Percentiles rank a stretch among this genome's conserved stretches.
Conservation (phyloP, 1,140 invertebrate species). For the Atta cephalotes region DNA sequence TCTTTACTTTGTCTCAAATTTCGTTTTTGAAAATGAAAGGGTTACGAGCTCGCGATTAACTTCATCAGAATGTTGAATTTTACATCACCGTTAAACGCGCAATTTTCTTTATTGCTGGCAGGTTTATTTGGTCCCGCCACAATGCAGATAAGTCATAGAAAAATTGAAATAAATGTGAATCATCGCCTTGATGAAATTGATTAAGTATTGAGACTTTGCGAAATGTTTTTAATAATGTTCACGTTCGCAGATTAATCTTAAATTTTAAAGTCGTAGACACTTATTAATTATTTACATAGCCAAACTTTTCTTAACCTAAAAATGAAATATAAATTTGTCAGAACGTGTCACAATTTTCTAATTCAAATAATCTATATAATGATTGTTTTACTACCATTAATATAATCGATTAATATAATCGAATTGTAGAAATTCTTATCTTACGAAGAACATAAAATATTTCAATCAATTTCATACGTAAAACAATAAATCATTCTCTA, state of each 20-base stretch:
- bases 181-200: constrained; percentile 5
- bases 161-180: constrained; percentile 6
- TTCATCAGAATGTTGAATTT: constrained; percentile 22
- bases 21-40: constrained; percentile 28
- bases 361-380: not conserved
- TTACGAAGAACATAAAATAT: not conserved
- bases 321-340: not conserved
- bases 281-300: not conserved
- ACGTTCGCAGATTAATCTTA: not conserved
- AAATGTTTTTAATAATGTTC: not conserved
- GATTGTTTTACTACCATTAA: not conserved
- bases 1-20: constrained; percentile 32
- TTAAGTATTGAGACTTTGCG: constrained; percentile 2
- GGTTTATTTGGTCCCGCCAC: constrained; percentile 1
- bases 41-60: constrained; percentile 41
- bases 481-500: constrained; percentile 13
- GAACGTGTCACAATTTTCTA: not conserved
- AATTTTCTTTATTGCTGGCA: constrained; percentile 10
- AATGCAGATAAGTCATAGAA: not conserved
- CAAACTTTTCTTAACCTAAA: not conserved
- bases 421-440: not conserved
- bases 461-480: constrained; percentile 2
- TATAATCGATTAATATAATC: not conserved
- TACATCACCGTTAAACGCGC: constrained; percentile 38
- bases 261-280: not conserved